These are phyloP conservation scores for Seladonia tumulorum DNA, from an alignment of 2,888 invertebrate genomes.

Conservation along the genomic window DNA sequence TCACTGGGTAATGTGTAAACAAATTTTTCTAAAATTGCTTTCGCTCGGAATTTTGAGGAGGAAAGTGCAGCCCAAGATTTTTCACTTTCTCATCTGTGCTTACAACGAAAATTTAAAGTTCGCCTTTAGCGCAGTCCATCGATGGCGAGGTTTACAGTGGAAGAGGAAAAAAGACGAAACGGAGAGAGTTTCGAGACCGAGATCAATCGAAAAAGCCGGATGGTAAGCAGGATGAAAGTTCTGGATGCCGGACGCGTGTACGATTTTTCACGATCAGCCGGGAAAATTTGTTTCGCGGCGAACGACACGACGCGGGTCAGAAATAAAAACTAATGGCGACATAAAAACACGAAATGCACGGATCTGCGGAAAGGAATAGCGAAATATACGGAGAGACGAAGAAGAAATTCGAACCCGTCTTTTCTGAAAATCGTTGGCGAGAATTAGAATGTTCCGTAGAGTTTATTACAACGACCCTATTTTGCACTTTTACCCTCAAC, in stretches of 20 bases:
- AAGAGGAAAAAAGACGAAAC: not conserved
- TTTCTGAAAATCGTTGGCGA: not conserved
- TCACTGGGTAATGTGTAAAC: no score
- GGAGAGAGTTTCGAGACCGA: not conserved
- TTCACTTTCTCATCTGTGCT: constrained; percentile 19
- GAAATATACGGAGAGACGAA: not conserved
- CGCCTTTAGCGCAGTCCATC: constrained; percentile 52
- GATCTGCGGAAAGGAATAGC: not conserved
- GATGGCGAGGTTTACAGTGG: not conserved
- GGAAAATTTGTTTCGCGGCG: constrained; percentile 47
- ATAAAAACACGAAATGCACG: not conserved
- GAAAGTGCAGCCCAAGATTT: not conserved
- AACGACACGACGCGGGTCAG: not conserved
- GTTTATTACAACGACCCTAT: not conserved
- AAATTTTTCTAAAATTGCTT: not conserved
- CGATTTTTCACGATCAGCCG: constrained; percentile 62
- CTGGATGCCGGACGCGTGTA: constrained; percentile 36
- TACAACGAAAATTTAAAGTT: no score
- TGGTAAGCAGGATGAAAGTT: constrained; percentile 5
- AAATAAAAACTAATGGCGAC: constrained; percentile 2
- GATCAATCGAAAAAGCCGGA: not conserved
- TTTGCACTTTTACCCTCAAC: no score
- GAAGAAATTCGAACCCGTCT: not conserved
- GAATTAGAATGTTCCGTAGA: not conserved
- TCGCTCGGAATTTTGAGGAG: not conserved